A percentile compares a stretch with the other conserved stretches of the same genome.
Evolutionary conservation across 2,113 vertebrate genomes (phyloP).

Genomic region (Epinephelus cyanopodus): DNA sequence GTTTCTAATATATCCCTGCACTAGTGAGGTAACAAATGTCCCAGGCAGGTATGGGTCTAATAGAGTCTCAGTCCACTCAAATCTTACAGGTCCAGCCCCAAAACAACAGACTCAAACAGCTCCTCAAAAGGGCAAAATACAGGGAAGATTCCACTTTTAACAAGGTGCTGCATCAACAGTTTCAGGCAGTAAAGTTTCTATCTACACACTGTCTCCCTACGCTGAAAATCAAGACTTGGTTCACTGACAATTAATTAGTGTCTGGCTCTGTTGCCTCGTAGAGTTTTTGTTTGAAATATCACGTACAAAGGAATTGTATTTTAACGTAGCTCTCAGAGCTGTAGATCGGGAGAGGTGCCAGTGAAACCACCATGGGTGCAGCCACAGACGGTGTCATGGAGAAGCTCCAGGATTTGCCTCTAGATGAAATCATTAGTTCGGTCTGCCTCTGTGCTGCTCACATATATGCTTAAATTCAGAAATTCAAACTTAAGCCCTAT

Average conservation of each 20-base stretch:
- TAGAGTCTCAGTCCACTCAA: background rate
- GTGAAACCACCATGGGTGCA: constrained; percentile 1
- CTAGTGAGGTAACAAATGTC: background rate
- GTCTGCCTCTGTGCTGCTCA: background rate
- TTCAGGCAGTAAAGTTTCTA: background rate
- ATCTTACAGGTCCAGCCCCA: background rate
- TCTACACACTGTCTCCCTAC: background rate
- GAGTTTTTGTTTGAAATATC: background rate
- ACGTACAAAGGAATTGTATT: background rate
- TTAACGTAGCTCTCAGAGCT: background rate
- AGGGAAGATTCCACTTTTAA: background rate
- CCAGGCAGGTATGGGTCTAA: background rate
- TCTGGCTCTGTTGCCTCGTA: background rate
- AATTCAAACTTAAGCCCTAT: background rate
- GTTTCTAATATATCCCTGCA: background rate
- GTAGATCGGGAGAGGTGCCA: background rate
- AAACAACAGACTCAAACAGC: background rate
- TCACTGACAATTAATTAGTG: constrained; percentile 2
- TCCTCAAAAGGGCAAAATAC: background rate
- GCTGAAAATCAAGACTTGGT: background rate
- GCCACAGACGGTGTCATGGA: background rate
- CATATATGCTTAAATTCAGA: background rate
- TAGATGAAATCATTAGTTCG: background rate
- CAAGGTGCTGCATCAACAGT: background rate
- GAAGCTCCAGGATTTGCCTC: background rate